These are phyloP conservation scores for Colletes latitarsis DNA, from an alignment of 1,140 invertebrate genomes.

Conservation along the genomic window DNA sequence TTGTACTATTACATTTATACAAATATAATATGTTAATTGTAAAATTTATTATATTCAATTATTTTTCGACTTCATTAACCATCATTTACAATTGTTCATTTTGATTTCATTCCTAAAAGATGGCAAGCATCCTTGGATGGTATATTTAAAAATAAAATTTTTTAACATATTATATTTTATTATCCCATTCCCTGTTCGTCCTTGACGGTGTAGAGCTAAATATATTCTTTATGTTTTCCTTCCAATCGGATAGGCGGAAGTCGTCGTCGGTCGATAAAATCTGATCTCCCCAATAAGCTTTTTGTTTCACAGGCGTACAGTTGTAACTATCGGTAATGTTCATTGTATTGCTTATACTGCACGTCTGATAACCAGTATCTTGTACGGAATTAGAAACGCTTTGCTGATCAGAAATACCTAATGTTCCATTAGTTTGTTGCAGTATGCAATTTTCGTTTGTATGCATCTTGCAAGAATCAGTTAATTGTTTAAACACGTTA, in stretches of 20 bases:
- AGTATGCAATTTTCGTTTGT: constrained; percentile 63
- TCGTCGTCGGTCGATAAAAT: constrained; percentile 63
- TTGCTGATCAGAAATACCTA: constrained; percentile 64
- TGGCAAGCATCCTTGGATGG: background rate
- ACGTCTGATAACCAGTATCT: constrained; percentile 78
- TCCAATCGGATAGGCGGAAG: constrained; percentile 70
- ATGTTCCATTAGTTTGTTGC: constrained; percentile 64
- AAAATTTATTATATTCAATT: background rate
- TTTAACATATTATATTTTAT: constrained; percentile 18
- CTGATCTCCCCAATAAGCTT: constrained; percentile 60
- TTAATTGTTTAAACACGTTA: constrained; percentile 43
- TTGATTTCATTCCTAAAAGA: background rate
- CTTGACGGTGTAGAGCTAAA: constrained; percentile 77
- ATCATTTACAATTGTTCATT: background rate
- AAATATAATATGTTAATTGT: background rate
- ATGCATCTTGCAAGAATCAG: constrained; percentile 62
- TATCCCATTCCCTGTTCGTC: constrained; percentile 41
- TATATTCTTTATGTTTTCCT: constrained; percentile 71
- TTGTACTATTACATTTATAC: background rate
- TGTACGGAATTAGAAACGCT: constrained; percentile 69
- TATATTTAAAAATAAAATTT: background rate
- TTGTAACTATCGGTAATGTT: constrained; percentile 64
- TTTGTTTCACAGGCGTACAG: constrained; percentile 61
- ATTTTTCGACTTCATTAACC: background rate
- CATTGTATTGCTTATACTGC: constrained; percentile 70